A percentile compares a stretch with the other conserved stretches of the same genome.
Conservation (phyloP, 2,797 vertebrate genomes). For the Leuciscus waleckii region DNA sequence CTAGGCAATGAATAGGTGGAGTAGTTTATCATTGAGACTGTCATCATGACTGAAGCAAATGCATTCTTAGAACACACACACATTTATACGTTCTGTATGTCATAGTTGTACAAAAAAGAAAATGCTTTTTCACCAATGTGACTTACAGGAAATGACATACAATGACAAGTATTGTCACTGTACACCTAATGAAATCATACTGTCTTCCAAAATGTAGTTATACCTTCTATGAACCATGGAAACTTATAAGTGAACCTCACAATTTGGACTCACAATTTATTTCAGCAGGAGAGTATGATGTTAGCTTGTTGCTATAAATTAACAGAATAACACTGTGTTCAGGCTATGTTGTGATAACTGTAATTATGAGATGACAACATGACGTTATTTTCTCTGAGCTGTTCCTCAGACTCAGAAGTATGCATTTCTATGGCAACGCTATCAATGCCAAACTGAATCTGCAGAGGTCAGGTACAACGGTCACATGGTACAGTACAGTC, state of each 20-base stretch:
- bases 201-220: background rate
- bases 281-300: background rate
- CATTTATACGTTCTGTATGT: background rate
- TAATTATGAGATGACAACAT: background rate
- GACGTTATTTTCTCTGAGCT: background rate
- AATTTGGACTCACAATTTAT: background rate
- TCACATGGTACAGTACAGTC: background rate
- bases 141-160: background rate
- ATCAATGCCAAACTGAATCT: background rate
- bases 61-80: background rate
- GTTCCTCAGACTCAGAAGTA: too few relatives aligned
- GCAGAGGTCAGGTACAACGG: background rate
- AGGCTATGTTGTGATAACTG: background rate
- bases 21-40: slow-evolving; percentile 16
- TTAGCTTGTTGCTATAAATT: background rate
- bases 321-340: background rate
- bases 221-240: background rate
- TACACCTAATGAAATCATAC: background rate
- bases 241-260: background rate
- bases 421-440: background rate
- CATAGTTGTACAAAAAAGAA: background rate
- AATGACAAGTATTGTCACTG: background rate
- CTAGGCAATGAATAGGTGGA: background rate
- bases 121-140: background rate
- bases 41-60: background rate